These are phyloP conservation scores for Geococcyx californianus DNA, from an alignment of 2,113 vertebrate genomes.

Conservation along the genomic window DNA sequence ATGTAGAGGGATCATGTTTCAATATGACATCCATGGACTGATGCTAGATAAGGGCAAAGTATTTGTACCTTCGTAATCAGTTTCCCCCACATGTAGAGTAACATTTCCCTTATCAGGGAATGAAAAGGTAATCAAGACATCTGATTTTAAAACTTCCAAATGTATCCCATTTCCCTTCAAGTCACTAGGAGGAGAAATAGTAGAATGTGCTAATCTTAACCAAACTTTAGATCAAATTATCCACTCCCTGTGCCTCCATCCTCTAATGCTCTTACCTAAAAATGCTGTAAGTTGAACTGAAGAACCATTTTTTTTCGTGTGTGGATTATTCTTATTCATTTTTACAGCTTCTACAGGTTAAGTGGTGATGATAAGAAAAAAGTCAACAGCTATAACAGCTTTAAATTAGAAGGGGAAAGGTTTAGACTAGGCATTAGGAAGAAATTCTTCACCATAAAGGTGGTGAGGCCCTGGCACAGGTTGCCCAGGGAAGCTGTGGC, in stretches of 20 bases:
- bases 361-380: not conserved
- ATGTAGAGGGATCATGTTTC: not conserved
- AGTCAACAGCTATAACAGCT: not conserved
- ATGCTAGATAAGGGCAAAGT: conserved; percentile 35
- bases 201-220: conserved; percentile 1
- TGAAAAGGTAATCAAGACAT: conserved; percentile 11
- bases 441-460: no score
- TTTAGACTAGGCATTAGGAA: no score
- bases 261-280: not conserved
- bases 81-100: conserved; percentile 14
- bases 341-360: not conserved
- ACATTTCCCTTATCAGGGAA: conserved; percentile 11
- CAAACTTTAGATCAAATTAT: conserved; percentile 8
- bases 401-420: no score
- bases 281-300: not conserved
- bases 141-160: conserved; percentile 46
- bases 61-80: conserved; percentile 21
- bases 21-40: not conserved
- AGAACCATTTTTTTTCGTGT: not conserved
- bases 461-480: no score
- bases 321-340: not conserved
- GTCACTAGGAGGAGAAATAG: not conserved
- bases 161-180: not conserved
- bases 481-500: no score
- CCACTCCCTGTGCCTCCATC: not conserved